phyloP scores from a whole-genome alignment of 2,113 vertebrate genomes.

The Zingel zingel region DNA sequence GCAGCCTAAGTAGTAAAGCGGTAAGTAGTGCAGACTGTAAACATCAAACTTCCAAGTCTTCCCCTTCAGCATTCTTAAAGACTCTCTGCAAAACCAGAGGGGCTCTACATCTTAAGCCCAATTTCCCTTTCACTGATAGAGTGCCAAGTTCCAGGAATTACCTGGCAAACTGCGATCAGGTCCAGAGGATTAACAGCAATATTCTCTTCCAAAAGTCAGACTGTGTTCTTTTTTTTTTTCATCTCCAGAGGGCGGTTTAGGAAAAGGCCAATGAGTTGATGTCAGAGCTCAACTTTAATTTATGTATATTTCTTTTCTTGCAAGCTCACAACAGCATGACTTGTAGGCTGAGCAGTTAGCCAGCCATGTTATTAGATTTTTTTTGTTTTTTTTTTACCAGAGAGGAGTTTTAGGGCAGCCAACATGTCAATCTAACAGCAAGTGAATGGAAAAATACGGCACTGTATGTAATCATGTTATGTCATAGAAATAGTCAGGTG shows the following conservation, averaged over 20 bases:
- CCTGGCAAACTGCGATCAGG: conserved; percentile 65
- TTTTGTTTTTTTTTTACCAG: conserved; percentile 45
- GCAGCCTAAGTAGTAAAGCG: conserved; percentile 3
- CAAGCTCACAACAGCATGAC: conserved; percentile 76
- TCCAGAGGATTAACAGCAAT: conserved; percentile 70
- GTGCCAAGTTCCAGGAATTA: conserved; percentile 70
- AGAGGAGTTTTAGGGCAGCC: conserved; percentile 44
- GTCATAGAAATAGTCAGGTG: conserved; percentile 51
- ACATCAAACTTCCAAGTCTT: conserved; percentile 49
- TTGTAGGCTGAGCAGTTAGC: conserved; percentile 77
- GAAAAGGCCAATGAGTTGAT: conserved; percentile 65
- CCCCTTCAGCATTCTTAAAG: conserved; percentile 49
- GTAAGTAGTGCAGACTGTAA: conserved; percentile 17
- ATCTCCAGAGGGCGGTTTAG: conserved; percentile 59
- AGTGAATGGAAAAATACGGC: conserved; percentile 54
- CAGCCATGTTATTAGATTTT: conserved; percentile 84
- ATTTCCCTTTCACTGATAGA: conserved; percentile 66
- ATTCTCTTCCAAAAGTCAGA: conserved; percentile 63
- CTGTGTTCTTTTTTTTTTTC: conserved; percentile 25
- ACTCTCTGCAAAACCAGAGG: conserved; percentile 54
- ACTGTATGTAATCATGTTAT: conserved; percentile 57
- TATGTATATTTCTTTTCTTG: conserved; percentile 76
- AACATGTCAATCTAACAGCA: conserved; percentile 52
- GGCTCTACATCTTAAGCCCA: conserved; percentile 62
- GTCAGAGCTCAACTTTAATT: conserved; percentile 77